Base-by-base conservation (phyloP, 2,797 vertebrate genomes). In the Mycteria americana region DNA sequence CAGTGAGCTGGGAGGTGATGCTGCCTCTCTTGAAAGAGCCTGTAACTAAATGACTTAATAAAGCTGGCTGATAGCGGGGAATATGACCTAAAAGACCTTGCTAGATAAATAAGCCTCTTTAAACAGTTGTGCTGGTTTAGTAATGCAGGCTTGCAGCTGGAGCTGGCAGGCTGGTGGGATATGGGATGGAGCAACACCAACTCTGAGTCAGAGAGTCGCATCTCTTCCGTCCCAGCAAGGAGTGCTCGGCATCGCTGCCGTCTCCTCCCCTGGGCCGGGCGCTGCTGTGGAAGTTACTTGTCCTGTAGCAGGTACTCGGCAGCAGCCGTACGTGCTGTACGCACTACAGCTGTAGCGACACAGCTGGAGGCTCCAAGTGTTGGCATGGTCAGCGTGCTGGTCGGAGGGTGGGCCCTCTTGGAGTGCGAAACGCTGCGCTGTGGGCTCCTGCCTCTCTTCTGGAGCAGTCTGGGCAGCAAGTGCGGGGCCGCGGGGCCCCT, bases 161-260 rank as follows among this genome's bases (percentile, higher is more conserved):
- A 43, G 41, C 31, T 39, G 37, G 59, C n/a, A 18, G 48, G 28
- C 48, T 62, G 35, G 37, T 63, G 75, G 64, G 39, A 2, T 24
- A 4, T 0, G 2, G 53, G 82, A 21, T 31, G 68, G 64, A 39
- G 69, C 9, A 5, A 3, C 18, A 12, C 15, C 50, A 16, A 8
- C 8, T 15, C 14, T 0, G 2, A 56, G 33, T 28, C 35, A 6
- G 9, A 9, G 14, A 3, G 30, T 31, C 0, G 0, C 5, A 3
- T 53, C 24, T n/a, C 27, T 25, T 35, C 60, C 25, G 56, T 33
- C 43, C 35, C 3, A 4, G 48, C 33, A 8, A 57, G 35, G 30
- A n/a, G 41, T 13, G 33, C 10, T 22, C 7, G 18, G 41, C 18
- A 8, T 24, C 1, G 6, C 31, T 11, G 33, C 57, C 5, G 25